phyloP scores from a whole-genome alignment of 2,113 vertebrate species.

The Hassar affinis region DNA sequence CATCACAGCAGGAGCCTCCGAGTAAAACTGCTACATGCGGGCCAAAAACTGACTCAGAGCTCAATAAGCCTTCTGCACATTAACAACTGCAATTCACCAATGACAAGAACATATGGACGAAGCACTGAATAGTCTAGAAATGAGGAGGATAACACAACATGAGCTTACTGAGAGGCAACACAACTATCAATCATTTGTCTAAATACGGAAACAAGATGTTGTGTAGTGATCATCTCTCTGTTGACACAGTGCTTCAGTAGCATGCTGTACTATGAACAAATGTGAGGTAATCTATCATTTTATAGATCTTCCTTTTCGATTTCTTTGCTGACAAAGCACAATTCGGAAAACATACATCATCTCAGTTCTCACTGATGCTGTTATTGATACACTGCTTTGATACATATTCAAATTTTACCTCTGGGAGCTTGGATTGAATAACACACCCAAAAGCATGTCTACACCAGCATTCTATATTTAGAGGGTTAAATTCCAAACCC shows the following conservation, averaged over 20 bases:
- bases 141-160: background rate
- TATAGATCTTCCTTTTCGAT: background rate
- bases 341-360: background rate
- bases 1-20: slow-evolving; percentile 34
- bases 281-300: background rate
- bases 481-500: slow-evolving; percentile 41
- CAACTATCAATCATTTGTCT: slow-evolving; percentile 2
- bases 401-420: background rate
- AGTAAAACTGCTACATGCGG: slow-evolving; percentile 34
- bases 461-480: slow-evolving; percentile 59
- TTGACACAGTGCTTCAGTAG: background rate
- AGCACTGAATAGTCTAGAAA: background rate
- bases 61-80: slow-evolving; percentile 35
- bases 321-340: slow-evolving; percentile 1
- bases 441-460: slow-evolving; percentile 22
- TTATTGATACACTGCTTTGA: background rate
- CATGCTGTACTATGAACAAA: background rate
- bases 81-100: slow-evolving; percentile 35
- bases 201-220: background rate
- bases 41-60: slow-evolving; percentile 31
- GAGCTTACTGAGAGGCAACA: slow-evolving; percentile 1
- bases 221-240: background rate
- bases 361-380: background rate
- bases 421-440: slow-evolving; percentile 26
- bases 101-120: background rate